phyloP scores from a whole-genome alignment of 2,888 invertebrate genomes.

The Apamea anceps region DNA sequence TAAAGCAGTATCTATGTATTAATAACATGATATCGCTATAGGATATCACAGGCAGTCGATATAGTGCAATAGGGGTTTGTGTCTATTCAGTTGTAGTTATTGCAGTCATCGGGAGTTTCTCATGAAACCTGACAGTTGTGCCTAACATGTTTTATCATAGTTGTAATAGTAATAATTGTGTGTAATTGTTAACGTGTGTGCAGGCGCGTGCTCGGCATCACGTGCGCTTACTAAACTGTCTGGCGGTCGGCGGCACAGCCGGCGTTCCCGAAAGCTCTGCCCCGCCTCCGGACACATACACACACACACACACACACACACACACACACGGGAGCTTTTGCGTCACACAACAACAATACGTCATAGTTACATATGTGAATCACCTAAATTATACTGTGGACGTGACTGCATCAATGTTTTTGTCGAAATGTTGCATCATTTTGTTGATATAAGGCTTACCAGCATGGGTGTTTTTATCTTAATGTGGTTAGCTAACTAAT shows the following conservation, averaged over 20 bases:
- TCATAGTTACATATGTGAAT: constrained; percentile 60
- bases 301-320: constrained; percentile 57
- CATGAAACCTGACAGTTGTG: constrained; percentile 33
- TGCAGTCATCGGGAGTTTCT: constrained; percentile 26
- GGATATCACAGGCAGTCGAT: neutral
- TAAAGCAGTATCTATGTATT: constrained; percentile 9
- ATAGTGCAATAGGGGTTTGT: neutral
- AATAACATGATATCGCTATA: constrained; percentile 1
- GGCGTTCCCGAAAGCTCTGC: constrained; percentile 77
- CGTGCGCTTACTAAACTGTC: constrained; percentile 75
- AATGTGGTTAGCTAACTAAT: neutral
- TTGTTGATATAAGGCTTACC: neutral
- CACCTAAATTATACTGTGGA: constrained; percentile 62
- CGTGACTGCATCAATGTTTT: constrained; percentile 63
- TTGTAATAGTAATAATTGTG: constrained; percentile 34
- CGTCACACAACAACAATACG: constrained; percentile 67
- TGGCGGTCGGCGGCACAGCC: constrained; percentile 35
- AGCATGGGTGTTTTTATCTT: constrained; percentile 2
- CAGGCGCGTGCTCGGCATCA: constrained; percentile 79
- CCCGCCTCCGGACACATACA: constrained; percentile 71
- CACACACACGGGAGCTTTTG: constrained; percentile 69
- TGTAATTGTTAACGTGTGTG: constrained; percentile 46
- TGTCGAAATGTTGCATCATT: constrained; percentile 44
- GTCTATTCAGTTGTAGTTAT: constrained; percentile 6
- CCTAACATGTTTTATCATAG: constrained; percentile 39